Conservation (phyloP, 1,140 invertebrate species). For the Catajapyx aquilonaris region DNA sequence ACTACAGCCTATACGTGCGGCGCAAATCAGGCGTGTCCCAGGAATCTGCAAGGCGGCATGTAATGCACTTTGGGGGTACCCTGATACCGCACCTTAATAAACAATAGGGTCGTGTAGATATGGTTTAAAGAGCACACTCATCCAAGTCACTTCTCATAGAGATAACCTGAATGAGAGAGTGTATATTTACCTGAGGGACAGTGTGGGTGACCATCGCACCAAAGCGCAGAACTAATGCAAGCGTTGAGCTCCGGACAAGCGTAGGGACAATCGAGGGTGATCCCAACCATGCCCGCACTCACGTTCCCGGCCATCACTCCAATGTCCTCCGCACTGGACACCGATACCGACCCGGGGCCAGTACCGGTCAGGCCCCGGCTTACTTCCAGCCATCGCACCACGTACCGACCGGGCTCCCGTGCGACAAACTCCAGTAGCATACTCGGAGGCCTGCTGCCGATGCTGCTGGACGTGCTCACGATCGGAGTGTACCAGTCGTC, state of each 20-base stretch:
- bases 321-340: not conserved
- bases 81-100: too few relatives aligned
- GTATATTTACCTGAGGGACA: slow-evolving; percentile 73
- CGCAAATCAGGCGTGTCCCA: too few relatives aligned
- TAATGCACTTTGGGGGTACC: too few relatives aligned
- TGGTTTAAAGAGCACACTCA: too few relatives aligned
- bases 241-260: slow-evolving; percentile 74
- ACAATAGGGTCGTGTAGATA: too few relatives aligned
- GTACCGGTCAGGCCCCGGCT: slow-evolving; percentile 38
- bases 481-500: not conserved
- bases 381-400: slow-evolving; percentile 49
- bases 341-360: slow-evolving; percentile 22
- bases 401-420: slow-evolving; percentile 39
- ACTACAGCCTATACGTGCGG: too few relatives aligned
- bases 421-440: slow-evolving; percentile 50
- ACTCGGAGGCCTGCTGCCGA: slow-evolving; percentile 25
- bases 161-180: too few relatives aligned
- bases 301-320: not conserved
- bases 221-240: slow-evolving; percentile 60
- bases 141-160: too few relatives aligned
- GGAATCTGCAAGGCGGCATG: too few relatives aligned
- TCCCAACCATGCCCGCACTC: slow-evolving; percentile 11
- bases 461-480: not conserved
- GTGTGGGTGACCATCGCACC: slow-evolving; percentile 67
- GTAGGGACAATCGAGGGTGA: slow-evolving; percentile 35